Percentiles rank a stretch among this genome's conserved stretches.
phyloP scores from a whole-genome alignment of 2,797 vertebrate species.

The Lacerta viridis region DNA sequence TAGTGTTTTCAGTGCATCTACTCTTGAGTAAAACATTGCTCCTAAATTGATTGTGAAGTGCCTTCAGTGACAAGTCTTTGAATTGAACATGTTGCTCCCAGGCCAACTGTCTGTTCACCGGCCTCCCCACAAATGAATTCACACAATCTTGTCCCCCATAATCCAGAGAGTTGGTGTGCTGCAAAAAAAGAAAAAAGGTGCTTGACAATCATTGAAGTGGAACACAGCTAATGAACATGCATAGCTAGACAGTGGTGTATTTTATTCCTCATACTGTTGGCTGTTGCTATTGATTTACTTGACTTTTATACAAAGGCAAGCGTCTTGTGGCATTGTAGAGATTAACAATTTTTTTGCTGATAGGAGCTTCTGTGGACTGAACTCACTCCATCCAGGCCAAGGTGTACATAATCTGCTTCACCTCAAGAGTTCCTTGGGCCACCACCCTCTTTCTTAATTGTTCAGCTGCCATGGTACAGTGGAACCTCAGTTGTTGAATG shows the following conservation, averaged over 20 bases:
- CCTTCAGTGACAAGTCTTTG: background rate
- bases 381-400: no score
- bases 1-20: no score
- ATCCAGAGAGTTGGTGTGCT: background rate
- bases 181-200: no score
- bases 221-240: background rate
- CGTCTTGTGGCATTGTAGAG: background rate
- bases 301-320: background rate
- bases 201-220: background rate
- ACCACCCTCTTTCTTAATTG: background rate
- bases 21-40: background rate
- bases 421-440: background rate
- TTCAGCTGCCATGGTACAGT: background rate
- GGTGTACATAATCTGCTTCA: background rate
- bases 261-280: background rate
- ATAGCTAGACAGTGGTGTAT: background rate
- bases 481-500: no score
- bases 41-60: background rate
- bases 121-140: background rate
- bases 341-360: background rate
- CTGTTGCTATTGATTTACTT: background rate
- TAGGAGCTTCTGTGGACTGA: background rate
- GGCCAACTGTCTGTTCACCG: background rate
- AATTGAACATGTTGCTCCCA: no score
- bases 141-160: background rate